phyloP scores from a whole-genome alignment of 2,888 invertebrate species.

The Ariolimax columbianus region DNA sequence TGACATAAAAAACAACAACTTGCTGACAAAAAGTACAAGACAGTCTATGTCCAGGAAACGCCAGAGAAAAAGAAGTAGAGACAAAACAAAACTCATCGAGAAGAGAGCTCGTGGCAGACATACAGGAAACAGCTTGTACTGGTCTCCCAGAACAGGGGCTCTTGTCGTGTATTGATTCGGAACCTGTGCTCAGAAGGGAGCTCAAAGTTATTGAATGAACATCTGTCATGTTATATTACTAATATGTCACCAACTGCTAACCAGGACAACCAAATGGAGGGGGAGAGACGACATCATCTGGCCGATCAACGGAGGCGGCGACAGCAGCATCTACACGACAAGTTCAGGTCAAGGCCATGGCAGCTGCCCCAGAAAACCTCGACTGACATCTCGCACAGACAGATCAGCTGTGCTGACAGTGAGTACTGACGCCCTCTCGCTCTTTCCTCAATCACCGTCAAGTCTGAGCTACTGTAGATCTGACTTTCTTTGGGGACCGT shows the following conservation, averaged over 20 bases:
- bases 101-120: background rate
- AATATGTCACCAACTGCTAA: slow-evolving; percentile 56
- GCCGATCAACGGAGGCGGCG: slow-evolving; percentile 65
- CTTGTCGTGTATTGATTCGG: too few species aligned
- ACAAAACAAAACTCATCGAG: background rate
- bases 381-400: background rate
- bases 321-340: slow-evolving; percentile 65
- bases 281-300: slow-evolving; percentile 44
- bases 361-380: background rate
- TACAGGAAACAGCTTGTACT: too few species aligned
- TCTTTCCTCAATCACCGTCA: too few species aligned
- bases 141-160: too few species aligned
- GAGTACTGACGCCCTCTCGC: slow-evolving; percentile 10
- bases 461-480: too few species aligned
- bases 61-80: background rate
- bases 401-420: slow-evolving; percentile 52
- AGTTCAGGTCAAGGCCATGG: slow-evolving; percentile 37
- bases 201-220: background rate
- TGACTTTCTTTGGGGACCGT: background rate
- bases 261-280: too few species aligned
- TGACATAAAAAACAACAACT: too few species aligned
- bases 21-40: too few species aligned
- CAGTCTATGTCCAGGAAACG: background rate
- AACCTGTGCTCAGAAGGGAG: background rate
- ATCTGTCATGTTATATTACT: background rate